phyloP scores from a whole-genome alignment of 2,113 vertebrate genomes.

The Paradisaea rubra region DNA sequence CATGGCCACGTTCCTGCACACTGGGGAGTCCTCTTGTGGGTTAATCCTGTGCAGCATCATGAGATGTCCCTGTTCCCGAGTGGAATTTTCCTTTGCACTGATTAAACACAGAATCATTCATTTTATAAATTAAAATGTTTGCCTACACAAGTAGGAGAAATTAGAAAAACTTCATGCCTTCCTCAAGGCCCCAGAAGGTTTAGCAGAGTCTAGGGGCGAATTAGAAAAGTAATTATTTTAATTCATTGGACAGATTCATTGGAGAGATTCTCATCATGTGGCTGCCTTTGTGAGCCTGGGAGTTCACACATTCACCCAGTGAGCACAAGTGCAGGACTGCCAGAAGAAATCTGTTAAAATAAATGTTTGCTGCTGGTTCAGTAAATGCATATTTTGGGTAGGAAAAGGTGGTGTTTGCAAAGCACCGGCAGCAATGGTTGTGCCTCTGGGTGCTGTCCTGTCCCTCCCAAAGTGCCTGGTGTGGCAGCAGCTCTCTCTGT shows the following conservation, averaged over 20 bases:
- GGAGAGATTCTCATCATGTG: not conserved
- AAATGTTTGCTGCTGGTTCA: not conserved
- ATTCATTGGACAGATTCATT: not conserved
- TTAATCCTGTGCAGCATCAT: not conserved
- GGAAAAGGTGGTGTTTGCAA: not conserved
- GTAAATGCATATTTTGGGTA: not conserved
- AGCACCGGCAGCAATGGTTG: rapidly evolving
- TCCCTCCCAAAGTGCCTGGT: not conserved
- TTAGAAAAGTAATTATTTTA: conserved; percentile 42
- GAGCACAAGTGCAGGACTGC: not conserved
- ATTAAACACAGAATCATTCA: conserved; percentile 1
- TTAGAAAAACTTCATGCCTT: not conserved
- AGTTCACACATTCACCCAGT: not conserved
- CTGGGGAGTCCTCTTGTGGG: not conserved
- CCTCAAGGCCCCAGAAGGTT: not conserved
- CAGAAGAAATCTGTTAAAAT: not conserved
- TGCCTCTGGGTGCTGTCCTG: not conserved
- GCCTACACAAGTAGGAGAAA: not conserved
- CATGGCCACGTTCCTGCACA: rapidly evolving
- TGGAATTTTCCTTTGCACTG: not conserved
- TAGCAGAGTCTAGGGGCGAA: not conserved
- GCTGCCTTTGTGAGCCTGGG: not conserved
- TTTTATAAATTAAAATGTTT: not conserved
- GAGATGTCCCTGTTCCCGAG: not conserved
- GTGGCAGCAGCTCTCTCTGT: rapidly evolving